Base-by-base conservation (phyloP, 2,888 invertebrate genomes). In the Cerceris rybyensis region DNA sequence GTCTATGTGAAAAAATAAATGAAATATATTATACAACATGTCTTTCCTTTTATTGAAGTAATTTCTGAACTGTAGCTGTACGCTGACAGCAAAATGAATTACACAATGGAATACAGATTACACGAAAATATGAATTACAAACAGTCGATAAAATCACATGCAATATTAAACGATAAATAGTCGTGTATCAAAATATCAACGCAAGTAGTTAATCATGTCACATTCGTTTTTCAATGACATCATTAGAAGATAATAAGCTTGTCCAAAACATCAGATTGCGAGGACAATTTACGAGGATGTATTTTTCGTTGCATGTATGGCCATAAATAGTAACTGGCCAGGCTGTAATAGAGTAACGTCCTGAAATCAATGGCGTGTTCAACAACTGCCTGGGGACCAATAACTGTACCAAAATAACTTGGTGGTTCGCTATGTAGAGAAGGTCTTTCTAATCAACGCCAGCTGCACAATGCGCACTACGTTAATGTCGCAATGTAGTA, bases 301-400 rank as follows among this genome's bases (percentile, higher is more conserved):
- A 79, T 84, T 84, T 85, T 85, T 85, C 76, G 54, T 57, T 49
- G 65, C 41, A 39, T 39, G 69, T 28, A 57, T 52, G 67, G 55
- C 59, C 65, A 46, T 46, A n/a, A 49, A 58, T 17, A 49, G 81
- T 81, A 85, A 85, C 83, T 78, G 81, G 72, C 83, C 80, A 54
- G 57, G 57, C 57, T 55, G 86, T 81, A 85, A 85, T 83, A 80
- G 78, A 80, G 69, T 79, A 75, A 72, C 78, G 59, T 73, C 67
- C 54, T 73, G 80, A 86, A 85, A 85, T 85, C 85, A 85, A 85
- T 85, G 86, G 83, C 78, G 81, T 85, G 82, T 80, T 76, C 82
- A 85, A 85, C 83, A 81, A 80, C 64, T 76, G 71, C 63, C 80
- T 70, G 66, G 85, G 78, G 85, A 70, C 70, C 72, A 72, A 80